These are phyloP conservation scores for Spodoptera littoralis DNA, from an alignment of 2,888 invertebrate species.

Conservation along the genomic window DNA sequence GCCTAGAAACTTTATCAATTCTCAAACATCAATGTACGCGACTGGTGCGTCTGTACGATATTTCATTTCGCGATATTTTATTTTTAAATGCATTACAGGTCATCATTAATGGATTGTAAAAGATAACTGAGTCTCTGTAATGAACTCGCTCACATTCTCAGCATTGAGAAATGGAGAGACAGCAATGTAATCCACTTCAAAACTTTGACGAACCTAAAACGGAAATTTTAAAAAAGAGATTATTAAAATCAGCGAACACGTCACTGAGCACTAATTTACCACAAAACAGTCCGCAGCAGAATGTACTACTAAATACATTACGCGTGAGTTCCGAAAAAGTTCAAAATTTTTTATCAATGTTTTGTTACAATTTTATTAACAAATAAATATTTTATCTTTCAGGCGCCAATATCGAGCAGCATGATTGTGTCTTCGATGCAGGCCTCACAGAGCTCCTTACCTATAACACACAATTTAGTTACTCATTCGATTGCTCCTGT, in stretches of 20 bases:
- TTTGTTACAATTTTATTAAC: slow-evolving; percentile 68
- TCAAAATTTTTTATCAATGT: slow-evolving; percentile 42
- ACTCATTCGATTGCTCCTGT: slow-evolving; percentile 84
- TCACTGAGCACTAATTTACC: slow-evolving; percentile 72
- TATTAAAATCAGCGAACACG: slow-evolving; percentile 80
- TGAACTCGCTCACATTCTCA: slow-evolving; percentile 76
- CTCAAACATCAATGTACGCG: slow-evolving; percentile 54
- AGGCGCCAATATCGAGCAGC: slow-evolving; percentile 86
- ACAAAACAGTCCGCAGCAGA: slow-evolving; percentile 78
- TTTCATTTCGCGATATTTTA: slow-evolving; percentile 80
- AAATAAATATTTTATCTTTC: slow-evolving; percentile 70
- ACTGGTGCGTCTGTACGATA: slow-evolving; percentile 67
- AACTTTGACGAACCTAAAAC: slow-evolving; percentile 86
- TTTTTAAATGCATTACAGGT: slow-evolving; percentile 84
- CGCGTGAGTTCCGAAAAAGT: slow-evolving; percentile 77
- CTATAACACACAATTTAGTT: slow-evolving; percentile 82
- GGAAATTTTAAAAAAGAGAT: slow-evolving; percentile 87
- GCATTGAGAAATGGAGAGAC: slow-evolving; percentile 85
- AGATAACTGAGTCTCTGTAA: slow-evolving; percentile 80
- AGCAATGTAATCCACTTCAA: slow-evolving; percentile 86
- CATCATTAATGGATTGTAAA: slow-evolving; percentile 77
- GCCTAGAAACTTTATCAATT: slow-evolving; percentile 57
- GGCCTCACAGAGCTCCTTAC: slow-evolving; percentile 82
- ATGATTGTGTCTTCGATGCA: slow-evolving; percentile 87
- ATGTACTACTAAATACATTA: slow-evolving; percentile 84